Base-by-base conservation (phyloP, 2,888 invertebrate genomes). In the Aphrophora alni region DNA sequence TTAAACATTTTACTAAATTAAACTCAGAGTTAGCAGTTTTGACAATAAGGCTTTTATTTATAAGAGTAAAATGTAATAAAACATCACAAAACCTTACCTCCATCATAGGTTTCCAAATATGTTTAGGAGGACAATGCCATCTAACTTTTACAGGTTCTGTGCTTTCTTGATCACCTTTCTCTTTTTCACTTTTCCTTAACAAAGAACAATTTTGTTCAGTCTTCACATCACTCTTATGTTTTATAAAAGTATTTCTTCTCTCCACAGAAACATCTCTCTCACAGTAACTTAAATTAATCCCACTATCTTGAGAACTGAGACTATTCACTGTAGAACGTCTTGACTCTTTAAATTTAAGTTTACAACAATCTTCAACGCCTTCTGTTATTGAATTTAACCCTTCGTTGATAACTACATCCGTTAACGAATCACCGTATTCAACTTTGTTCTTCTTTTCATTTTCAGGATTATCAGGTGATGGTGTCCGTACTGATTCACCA, bases 111-210 rank as follows among this genome's bases (percentile, higher is more conserved):
- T 95, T 95, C 93, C 96, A 96, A 69, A 97, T 92, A 71, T 91
- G 91, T 86, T 95, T 95, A 0, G 96, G 93, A 0, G 95, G 94
- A 83, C 93, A 92, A 83, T 93, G 93, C 95, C 95, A 96, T 85
- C 88, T 87, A 21, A 59, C 59, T 21, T n/a, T 59, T 21, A 4
- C 3, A 3, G 21, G 4, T n/a, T 59, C 59, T 59, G 21, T 21
- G 14, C 7, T 59, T 59, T 59, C 59, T 21, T 59, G 59, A 59
- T 10, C 21, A 5, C 3, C 59, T 14, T 44, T 44, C 44, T 14
- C 44, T 21, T n/a, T 59, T 59, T 59, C 59, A n/a, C n/a, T 21
- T 59, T 59, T 59, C 59, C 21, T 59, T 12, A 21, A 3, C 59
- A 59, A 59, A 59, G n/a, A 21, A 21, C 59, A 59, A 5, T 21